Evolutionary conservation across 2,797 vertebrate species (phyloP).

Genomic region (Sebastes nivosus): DNA sequence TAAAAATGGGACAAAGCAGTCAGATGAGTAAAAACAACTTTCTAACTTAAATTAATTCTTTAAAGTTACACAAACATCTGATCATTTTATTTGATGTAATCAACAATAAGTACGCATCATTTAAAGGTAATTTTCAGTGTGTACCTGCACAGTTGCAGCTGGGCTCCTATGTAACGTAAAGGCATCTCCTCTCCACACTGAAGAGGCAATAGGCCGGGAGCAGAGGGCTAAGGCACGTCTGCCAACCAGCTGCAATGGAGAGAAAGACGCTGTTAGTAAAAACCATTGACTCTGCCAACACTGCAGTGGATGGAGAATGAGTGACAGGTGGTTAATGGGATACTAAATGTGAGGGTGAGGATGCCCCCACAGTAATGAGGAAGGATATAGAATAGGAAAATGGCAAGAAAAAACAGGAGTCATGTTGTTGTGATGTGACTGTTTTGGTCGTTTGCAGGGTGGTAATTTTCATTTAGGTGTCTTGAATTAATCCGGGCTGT

Average conservation of each 20-base stretch:
- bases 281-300: neutral
- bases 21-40: neutral
- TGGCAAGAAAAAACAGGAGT: neutral
- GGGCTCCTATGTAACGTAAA: slow-evolving; percentile 55
- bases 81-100: neutral
- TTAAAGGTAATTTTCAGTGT: neutral
- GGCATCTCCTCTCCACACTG: slow-evolving; percentile 53
- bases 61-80: neutral
- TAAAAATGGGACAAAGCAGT: neutral
- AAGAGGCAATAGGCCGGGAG: slow-evolving; percentile 64
- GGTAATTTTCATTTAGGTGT: neutral
- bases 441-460: neutral
- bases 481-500: neutral
- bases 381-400: neutral
- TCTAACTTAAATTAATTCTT: neutral
- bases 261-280: neutral
- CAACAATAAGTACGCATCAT: neutral
- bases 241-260: slow-evolving; percentile 69
- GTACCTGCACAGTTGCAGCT: slow-evolving; percentile 72
- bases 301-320: neutral
- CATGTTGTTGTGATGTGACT: neutral
- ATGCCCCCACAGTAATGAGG: neutral
- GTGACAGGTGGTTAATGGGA: neutral
- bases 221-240: slow-evolving; percentile 74
- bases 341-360: neutral